Evolutionary conservation across 2,113 vertebrate species (phyloP).

Genomic region (Mystacornis crossleyi): DNA sequence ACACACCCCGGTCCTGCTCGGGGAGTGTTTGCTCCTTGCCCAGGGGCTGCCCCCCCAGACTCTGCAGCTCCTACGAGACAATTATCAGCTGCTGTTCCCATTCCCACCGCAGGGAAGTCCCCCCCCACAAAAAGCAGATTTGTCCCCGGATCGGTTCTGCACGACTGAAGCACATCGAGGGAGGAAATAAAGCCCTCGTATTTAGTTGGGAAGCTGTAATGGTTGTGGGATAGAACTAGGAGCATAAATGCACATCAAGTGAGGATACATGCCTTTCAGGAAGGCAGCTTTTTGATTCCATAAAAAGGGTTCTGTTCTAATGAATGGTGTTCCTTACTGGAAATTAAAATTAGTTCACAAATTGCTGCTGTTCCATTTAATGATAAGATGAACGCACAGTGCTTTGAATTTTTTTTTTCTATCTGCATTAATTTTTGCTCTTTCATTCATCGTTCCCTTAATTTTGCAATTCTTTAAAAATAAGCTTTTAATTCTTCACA

Average conservation of each 20-base stretch:
- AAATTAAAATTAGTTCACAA: conserved; percentile 9
- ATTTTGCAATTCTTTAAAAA: neutral
- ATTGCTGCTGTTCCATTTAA: neutral
- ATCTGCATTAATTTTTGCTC: neutral
- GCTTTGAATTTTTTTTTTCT: neutral
- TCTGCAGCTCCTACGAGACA: neutral
- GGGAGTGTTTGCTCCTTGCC: no score
- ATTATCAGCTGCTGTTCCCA: neutral
- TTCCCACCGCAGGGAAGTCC: neutral
- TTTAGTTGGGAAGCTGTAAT: neutral
- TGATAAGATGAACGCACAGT: neutral
- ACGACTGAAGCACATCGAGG: neutral
- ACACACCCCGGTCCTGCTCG: no score
- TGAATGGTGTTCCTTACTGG: neutral
- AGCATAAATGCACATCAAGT: neutral
- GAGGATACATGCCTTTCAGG: neutral
- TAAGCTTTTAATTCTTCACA: neutral
- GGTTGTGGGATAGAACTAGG: neutral
- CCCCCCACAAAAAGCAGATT: neutral
- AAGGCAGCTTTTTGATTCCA: neutral
- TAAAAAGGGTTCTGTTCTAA: neutral
- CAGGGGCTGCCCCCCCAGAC: no score
- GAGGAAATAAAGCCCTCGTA: neutral
- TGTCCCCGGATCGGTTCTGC: neutral
- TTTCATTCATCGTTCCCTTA: neutral